A percentile compares a stretch with the other conserved stretches of the same genome.
Evolutionary conservation across 2,888 invertebrate genomes (phyloP).

Genomic region (Aethes cnicana): DNA sequence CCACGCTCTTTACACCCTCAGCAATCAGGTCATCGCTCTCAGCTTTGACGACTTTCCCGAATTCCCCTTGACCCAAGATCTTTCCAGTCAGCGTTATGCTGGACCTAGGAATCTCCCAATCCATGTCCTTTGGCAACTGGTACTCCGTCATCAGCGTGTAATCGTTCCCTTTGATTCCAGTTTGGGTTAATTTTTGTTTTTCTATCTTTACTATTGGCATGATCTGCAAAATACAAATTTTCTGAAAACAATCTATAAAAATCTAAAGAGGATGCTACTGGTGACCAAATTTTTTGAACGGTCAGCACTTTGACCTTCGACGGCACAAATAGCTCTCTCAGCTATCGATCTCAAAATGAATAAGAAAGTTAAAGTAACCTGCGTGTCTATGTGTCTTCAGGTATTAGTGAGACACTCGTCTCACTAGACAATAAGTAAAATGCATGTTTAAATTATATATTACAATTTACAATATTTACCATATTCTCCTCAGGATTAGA

Average conservation of each 20-base stretch:
- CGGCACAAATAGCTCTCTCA: too few species aligned
- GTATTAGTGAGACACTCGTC: too few species aligned
- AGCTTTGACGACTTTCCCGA: slow-evolving; percentile 96
- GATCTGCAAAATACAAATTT: slow-evolving; percentile 74
- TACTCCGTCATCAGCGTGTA: slow-evolving; percentile 93
- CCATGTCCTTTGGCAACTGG: slow-evolving; percentile 96
- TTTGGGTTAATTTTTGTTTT: slow-evolving; percentile 89
- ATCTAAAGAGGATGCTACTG: too few species aligned
- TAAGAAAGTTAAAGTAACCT: too few species aligned
- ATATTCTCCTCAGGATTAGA: slow-evolving; percentile 80
- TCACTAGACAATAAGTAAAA: too few species aligned
- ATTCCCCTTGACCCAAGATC: slow-evolving; percentile 97
- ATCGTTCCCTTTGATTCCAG: slow-evolving; percentile 85
- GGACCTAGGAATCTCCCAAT: slow-evolving; percentile 95
- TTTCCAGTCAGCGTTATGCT: slow-evolving; percentile 87
- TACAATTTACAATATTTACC: too few species aligned
- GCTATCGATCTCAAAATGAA: too few species aligned
- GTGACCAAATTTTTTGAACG: too few species aligned
- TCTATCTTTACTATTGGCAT: slow-evolving; percentile 96
- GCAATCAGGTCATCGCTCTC: slow-evolving; percentile 89
- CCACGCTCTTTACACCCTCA: slow-evolving; percentile 87
- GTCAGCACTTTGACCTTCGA: too few species aligned
- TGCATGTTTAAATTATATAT: too few species aligned
- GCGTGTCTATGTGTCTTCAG: too few species aligned
- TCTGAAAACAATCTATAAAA: too few species aligned